Evolutionary conservation across 2,888 invertebrate genomes (phyloP), one percentile per base, ranked within the genome.

Genomic region (Urechis unicinctus): DNA sequence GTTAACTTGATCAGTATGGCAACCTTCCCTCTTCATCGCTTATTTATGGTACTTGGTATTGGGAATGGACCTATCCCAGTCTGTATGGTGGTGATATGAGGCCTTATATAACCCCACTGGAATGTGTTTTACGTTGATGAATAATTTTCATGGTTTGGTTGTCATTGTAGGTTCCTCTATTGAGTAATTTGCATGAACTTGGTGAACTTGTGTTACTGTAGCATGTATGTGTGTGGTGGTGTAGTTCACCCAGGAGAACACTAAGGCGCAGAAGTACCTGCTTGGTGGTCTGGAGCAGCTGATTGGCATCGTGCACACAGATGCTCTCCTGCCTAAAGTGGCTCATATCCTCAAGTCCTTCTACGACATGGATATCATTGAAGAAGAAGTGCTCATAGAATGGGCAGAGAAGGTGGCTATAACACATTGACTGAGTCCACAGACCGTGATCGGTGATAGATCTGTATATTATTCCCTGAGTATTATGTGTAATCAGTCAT

Each of bases 281-380:
- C 84, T 98, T 69, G 90, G 95, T 70, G 97, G 95, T 56, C 85
- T 98, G 71, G 96, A 97, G 74, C 92, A 92, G 78, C 68, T 82
- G 45, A 86, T 96, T 50, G 88, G 93, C 66, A 88, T 86, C 55
- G 81, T 89, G 65, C 87, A 91, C 79, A 85, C 85, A 66, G 67
- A 68, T 5, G 80, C 82, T 53, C 84, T 98, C 68, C 84, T 97
- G 83, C 84, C 88, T 57, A 92, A 92, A 78, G 90, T 94, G 68
- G 86, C 91, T 65, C 88, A 87, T 75, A 87, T 93, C 68, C 83
- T 94, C 66, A 93, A 93, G 83, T 81, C 88, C 64, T 85, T 98
- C 72, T 98, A 98, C 80, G 97, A 98, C 81, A 79, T 82, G 66
- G 98, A 98, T 80, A 89, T 98, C 69, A 82, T 98, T 69, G 93